A percentile compares a stretch with the other conserved stretches of the same genome.
Evolutionary conservation across 2,888 invertebrate species (phyloP).

Genomic region (Amiota communis): DNA sequence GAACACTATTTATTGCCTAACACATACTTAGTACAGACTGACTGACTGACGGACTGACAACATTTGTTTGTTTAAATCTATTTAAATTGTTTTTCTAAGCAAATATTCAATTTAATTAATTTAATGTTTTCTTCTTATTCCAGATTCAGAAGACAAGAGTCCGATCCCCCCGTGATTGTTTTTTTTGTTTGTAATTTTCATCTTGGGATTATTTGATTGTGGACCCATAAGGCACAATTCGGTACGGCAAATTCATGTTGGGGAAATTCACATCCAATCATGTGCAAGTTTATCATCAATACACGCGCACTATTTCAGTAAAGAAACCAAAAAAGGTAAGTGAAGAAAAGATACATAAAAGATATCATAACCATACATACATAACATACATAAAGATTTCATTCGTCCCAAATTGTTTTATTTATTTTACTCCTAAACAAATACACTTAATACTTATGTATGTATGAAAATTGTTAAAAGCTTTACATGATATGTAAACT

Average conservation of each 20-base stretch:
- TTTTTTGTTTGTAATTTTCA: neutral
- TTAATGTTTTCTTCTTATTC: conserved; percentile 29
- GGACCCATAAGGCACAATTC: neutral
- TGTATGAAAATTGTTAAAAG: conserved; percentile 34
- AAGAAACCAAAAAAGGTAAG: conserved; percentile 68
- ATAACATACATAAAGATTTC: neutral
- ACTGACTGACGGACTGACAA: neutral
- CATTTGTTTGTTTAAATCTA: too few relatives aligned
- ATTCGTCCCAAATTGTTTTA: conserved; percentile 34
- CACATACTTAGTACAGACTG: neutral
- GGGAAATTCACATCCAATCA: conserved; percentile 70
- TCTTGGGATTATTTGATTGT: neutral
- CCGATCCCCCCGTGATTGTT: neutral
- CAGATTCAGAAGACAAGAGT: conserved; percentile 30
- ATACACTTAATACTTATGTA: conserved; percentile 60
- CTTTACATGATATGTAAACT: too few relatives aligned
- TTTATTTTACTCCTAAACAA: conserved; percentile 53
- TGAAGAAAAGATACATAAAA: neutral
- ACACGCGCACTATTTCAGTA: conserved; percentile 64
- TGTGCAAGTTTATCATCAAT: conserved; percentile 70
- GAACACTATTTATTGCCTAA: too few relatives aligned
- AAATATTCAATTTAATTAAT: conserved; percentile 12
- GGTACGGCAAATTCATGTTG: conserved; percentile 56
- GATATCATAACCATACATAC: conserved; percentile 13
- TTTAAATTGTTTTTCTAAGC: neutral